Evolutionary conservation across 2,888 invertebrate genomes (phyloP), one percentile per base, ranked within the genome.

Genomic region (Lagria hirta): DNA sequence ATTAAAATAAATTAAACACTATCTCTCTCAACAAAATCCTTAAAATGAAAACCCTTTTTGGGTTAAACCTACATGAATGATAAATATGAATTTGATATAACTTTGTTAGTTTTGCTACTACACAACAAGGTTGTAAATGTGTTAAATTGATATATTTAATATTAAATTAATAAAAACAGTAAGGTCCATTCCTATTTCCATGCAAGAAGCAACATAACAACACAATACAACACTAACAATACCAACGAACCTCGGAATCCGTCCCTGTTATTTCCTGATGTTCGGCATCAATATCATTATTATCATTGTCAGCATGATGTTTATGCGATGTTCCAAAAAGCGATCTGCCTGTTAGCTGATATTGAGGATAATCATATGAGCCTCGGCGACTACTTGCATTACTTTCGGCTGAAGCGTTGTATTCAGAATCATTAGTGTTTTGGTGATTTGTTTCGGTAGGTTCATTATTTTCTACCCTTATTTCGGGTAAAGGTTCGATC

Each of bases 371-470:
- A 28, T 51, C 53, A 16, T 43, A 48, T 3, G 62, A 61, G 42
- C 58, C 58, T 12, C 55, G 21, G 14, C 63, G 52, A 43, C 61
- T 62, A 43, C 61, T 69, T 35, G 62, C 63, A 53, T 69, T 68
- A 48, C 69, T 68, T 52, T 70, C 71, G 6, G 55, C 66, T 3
- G 70, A 70, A 23, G 64, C 71, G 52, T 70, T 62, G 56, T 70
- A 71, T 45, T 70, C 71, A 1, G 69, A 67, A 51, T 70, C 69
- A 34, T 42, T 49, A 33, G 24, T 32, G 22, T 52, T 49, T n/a
- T 29, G 48, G 34, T 46, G 46, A 33, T 40, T 40, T 44, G 18
- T 20, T 13, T 12, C 17, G 15, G 12, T 11, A 21, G 15, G 10
- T 14, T 21, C 27, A 7, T 28, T 24, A 30, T 10, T 16, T 7